Evolutionary conservation across 92 coral and sea anemone species (phyloP).

Genomic region (Phymanthus crucifer): DNA sequence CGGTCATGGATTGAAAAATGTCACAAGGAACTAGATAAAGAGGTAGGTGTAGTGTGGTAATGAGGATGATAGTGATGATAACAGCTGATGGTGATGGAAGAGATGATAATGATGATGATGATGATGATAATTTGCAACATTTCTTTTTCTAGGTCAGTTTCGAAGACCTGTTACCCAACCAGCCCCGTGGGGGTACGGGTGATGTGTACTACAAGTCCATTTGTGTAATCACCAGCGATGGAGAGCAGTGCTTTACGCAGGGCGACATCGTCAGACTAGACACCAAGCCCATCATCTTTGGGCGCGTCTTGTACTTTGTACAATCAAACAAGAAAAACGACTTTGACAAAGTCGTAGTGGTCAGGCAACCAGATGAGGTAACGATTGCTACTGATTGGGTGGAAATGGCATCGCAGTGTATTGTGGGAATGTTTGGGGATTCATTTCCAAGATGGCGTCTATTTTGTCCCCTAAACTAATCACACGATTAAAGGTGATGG

Average conservation of each 20-base stretch:
- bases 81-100: neutral
- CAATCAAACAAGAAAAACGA: slow-evolving; percentile 68
- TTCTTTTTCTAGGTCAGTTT: slow-evolving; percentile 58
- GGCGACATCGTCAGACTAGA: slow-evolving; percentile 73
- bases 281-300: slow-evolving; percentile 77
- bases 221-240: slow-evolving; percentile 64
- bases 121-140: neutral
- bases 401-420: no score
- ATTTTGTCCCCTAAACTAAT: no score
- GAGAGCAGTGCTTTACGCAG: slow-evolving; percentile 59
- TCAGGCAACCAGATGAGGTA: slow-evolving; percentile 83
- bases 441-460: neutral
- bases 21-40: slow-evolving; percentile 81
- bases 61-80: neutral
- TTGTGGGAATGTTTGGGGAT: neutral
- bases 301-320: slow-evolving; percentile 68
- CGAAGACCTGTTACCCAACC: slow-evolving; percentile 52
- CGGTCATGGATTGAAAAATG: slow-evolving; percentile 79
- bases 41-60: slow-evolving; percentile 36
- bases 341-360: slow-evolving; percentile 75
- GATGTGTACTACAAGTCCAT: slow-evolving; percentile 48
- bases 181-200: slow-evolving; percentile 52
- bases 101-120: neutral
- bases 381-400: neutral
- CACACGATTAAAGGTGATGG: no score